These are phyloP conservation scores for Alces alces DNA, from an alignment of 2,113 vertebrate genomes.

Conservation along the genomic window DNA sequence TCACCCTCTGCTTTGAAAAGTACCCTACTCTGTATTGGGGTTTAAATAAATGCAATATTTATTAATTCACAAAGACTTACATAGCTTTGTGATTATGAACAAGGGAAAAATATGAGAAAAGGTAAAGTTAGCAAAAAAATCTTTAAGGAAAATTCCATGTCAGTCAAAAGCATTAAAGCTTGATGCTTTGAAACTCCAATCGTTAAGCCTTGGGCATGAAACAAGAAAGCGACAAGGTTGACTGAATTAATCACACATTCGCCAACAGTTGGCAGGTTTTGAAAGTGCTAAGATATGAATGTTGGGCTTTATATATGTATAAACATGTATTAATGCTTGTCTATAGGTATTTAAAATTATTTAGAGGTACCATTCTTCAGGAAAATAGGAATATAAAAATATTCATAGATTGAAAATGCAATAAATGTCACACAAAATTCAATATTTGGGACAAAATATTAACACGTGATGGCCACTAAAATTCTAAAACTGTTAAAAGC, in stretches of 20 bases:
- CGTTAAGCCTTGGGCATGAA: slow-evolving; percentile 78
- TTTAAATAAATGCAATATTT: slow-evolving; percentile 78
- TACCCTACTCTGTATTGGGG: slow-evolving; percentile 25
- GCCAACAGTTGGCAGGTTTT: slow-evolving; percentile 73
- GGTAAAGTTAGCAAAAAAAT: slow-evolving; percentile 71
- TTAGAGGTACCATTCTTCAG: not conserved
- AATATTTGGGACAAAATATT: slow-evolving; percentile 48
- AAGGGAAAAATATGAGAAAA: slow-evolving; percentile 76
- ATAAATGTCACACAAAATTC: slow-evolving; percentile 51
- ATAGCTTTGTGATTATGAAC: slow-evolving; percentile 76
- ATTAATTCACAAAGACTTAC: slow-evolving; percentile 77
- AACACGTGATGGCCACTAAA: slow-evolving; percentile 35
- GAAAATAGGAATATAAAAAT: not conserved
- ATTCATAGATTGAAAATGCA: slow-evolving; percentile 50
- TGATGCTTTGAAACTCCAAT: slow-evolving; percentile 78
- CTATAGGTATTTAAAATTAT: slow-evolving; percentile 14
- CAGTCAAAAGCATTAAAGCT: slow-evolving; percentile 82
- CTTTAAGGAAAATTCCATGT: slow-evolving; percentile 78
- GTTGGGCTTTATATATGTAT: slow-evolving; percentile 61
- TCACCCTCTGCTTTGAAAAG: slow-evolving; percentile 69
- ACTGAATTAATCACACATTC: slow-evolving; percentile 77
- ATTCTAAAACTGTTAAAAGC: slow-evolving; percentile 42
- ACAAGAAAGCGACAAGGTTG: slow-evolving; percentile 79
- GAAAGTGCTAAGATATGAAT: slow-evolving; percentile 77
- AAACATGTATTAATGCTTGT: not conserved